phyloP scores from a whole-genome alignment of 2,113 vertebrate genomes.

The Microcebus griseorufus region DNA sequence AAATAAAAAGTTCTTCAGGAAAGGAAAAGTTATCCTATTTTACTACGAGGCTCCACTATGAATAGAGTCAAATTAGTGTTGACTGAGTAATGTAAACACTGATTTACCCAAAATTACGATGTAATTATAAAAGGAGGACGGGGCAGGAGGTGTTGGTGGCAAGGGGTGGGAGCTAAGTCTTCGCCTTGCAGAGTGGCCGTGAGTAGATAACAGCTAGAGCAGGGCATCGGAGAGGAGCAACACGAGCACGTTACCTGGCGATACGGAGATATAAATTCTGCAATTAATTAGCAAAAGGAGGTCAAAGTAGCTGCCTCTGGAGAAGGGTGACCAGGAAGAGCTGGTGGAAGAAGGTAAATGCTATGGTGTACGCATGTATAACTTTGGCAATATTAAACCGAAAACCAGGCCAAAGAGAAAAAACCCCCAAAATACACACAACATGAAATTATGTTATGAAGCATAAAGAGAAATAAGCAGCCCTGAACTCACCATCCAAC shows the following conservation, averaged over 20 bases:
- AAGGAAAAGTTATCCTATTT: not conserved
- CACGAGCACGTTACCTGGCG: fast-evolving
- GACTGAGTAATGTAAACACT: not conserved
- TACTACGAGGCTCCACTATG: not conserved
- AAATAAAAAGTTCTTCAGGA: not conserved
- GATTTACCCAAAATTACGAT: not conserved
- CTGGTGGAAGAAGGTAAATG: not conserved
- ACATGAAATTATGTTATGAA: not conserved
- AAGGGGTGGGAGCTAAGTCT: not conserved
- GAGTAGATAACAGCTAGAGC: not conserved
- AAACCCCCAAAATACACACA: not conserved
- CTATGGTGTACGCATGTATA: too few species aligned
- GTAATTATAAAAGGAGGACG: not conserved
- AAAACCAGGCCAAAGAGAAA: not conserved
- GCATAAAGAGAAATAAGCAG: too few species aligned
- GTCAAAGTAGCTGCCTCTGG: not conserved
- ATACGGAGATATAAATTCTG: not conserved
- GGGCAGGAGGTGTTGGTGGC: not conserved
- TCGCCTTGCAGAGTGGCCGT: not conserved
- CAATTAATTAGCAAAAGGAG: not conserved
- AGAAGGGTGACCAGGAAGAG: not conserved
- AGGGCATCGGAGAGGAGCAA: too few species aligned
- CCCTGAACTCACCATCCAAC: fast-evolving
- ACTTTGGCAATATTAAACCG: not conserved
- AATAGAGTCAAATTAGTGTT: not conserved